Base-by-base conservation (phyloP, 23 tunicate genomes). In the Pegea sp. region DNA sequence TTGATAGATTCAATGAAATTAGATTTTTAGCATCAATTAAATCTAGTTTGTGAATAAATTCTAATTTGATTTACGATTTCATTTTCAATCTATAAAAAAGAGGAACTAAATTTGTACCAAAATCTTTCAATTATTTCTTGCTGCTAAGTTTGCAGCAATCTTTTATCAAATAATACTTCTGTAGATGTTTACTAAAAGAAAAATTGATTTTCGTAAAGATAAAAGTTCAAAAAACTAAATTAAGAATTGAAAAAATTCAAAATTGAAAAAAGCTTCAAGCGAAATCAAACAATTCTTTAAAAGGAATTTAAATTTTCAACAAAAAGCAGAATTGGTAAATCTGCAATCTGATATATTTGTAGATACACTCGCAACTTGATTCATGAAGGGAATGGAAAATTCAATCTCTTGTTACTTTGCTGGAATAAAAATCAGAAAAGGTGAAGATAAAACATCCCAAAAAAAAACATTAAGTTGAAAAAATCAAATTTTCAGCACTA, bases 351-450 rank as follows among this genome's bases (percentile, higher is more conserved):
- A 5, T 63, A 49, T 31, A 8, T 1, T 43, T 49, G 28, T 44
- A 84, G 95, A 52, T 84, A 84, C 72, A 84, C 95, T 8, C 31
- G 95, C 20, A 74, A 84, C 58, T 51, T 84, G 3, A 65, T 84
- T 42, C 73, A 84, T 51, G 70, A 56, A 42, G 95, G 95, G 43
- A 84, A 84, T 44, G 95, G 95, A 43, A 84, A 84, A 32, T 84
- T 57, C 63, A 84, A 84, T 67, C 59, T 84, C 3, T 73, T 84
- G 1, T 63, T 84, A 29, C 29, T 84, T 21, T 84, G 95, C 43
- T 84, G 95, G 95, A 72, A 69, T 31, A 73, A 61, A 33, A 84
- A 77, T 7, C 95, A 84, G 26, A 38, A 38, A 38, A 8, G 46
- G 16, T 38, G 16, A 38, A 38, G 13, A 38, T 38, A 38, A 38